Base-by-base conservation (phyloP, 2,888 invertebrate species). In the Taenaris catops region DNA sequence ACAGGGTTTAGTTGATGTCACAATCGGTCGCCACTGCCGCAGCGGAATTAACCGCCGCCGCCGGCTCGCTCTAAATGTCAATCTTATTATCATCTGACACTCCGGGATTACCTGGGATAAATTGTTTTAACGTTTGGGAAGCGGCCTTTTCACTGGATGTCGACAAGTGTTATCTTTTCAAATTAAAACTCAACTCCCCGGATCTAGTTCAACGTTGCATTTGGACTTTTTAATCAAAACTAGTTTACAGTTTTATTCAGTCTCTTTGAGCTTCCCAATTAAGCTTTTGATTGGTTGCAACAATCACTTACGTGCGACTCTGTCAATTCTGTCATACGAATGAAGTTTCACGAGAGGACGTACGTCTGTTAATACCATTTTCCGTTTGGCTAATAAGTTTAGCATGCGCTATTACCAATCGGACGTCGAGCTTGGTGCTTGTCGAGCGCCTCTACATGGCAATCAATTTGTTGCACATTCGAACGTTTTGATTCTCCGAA, bases 321-420 rank as follows among this genome's bases (percentile, higher is more conserved):
- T 76, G 75, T 78, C 71, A 78, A 79, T 70, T 74, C 68, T 80
- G 76, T 79, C 66, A 63, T 63, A 58, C 63, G 69, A 80, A 80
- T 73, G 63, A 65, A 76, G 71, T 74, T 78, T 70, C 68, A 74
- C 73, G 60, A 64, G 51, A 64, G 59, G 56, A 59, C 57, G 59
- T 69, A 69, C 75, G 72, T 68, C 64, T 68, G 72, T 64, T 86
- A 81, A 86, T 79, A 68, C 73, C 74, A 81, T 86, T 86, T 86
- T 81, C 81, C 83, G 79, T 79, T 80, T 73, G 70, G 68, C 72
- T 86, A 84, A 86, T 86, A 80, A 83, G 84, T 80, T 86, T 86
- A 84, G 79, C 81, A 78, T 78, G 69, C 73, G 65, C 79, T 83
- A 86, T 84, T 84, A 84, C 78, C 84, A 86, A 84, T 86, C 78